These are phyloP conservation scores for Chrysina gloriosa DNA, from an alignment of 2,888 invertebrate genomes.

Conservation along the genomic window DNA sequence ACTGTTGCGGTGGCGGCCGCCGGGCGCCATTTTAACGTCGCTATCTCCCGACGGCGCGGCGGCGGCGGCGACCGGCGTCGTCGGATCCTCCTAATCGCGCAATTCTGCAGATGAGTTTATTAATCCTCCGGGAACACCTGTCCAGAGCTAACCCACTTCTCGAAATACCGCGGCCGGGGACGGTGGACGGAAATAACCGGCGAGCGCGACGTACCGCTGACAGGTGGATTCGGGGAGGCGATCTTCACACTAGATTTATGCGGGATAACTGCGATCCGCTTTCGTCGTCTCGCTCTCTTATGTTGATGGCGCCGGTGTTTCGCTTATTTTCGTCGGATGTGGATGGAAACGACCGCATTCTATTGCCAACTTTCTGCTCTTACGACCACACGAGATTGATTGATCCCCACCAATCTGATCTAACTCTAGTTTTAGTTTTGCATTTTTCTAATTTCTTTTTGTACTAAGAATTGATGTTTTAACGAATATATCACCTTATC, in stretches of 20 bases:
- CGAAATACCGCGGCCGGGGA: constrained; percentile 44
- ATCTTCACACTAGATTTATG: constrained; percentile 36
- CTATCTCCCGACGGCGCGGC: background rate
- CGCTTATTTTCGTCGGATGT: constrained; percentile 15
- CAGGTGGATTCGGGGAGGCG: constrained; percentile 48
- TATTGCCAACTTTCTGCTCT: background rate
- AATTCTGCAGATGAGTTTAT: constrained; percentile 48
- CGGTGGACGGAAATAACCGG: constrained; percentile 47
- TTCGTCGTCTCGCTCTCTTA: background rate
- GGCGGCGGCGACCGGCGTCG: background rate
- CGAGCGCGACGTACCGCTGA: constrained; percentile 49
- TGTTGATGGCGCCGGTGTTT: background rate
- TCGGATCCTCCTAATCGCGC: constrained; percentile 37
- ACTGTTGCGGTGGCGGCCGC: constrained; percentile 12
- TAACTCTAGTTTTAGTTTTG: too few species aligned
- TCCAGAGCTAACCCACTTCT: constrained; percentile 48
- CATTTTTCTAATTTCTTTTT: too few species aligned
- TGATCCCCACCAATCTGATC: too few species aligned
- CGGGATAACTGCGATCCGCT: constrained; percentile 18
- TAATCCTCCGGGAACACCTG: constrained; percentile 49
- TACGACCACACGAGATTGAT: background rate
- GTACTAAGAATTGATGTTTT: too few species aligned
- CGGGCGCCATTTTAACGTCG: background rate
- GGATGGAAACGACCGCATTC: background rate
- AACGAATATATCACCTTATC: too few species aligned